Conservation (phyloP, 1,140 invertebrate genomes). For the Chionoecetes opilio region DNA sequence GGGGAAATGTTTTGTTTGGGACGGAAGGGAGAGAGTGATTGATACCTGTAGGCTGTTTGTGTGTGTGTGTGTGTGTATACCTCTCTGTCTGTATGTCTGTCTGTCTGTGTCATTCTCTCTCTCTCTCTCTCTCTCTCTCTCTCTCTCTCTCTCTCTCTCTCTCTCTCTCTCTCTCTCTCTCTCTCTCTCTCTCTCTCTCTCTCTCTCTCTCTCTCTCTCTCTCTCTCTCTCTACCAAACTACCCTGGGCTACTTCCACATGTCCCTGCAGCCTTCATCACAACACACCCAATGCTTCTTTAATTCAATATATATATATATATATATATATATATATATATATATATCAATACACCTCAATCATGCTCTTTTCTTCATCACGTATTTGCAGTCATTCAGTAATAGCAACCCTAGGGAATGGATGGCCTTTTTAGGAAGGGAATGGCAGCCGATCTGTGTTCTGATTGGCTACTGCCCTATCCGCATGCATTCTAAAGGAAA, state of each 20-base stretch:
- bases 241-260: too few relatives aligned
- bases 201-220: not conserved
- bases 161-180: not conserved
- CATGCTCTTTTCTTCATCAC: too few relatives aligned
- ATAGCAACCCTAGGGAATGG: not conserved
- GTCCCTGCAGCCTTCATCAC: too few relatives aligned
- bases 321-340: too few relatives aligned
- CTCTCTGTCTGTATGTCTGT: too few relatives aligned
- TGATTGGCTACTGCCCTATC: slow-evolving; percentile 13
- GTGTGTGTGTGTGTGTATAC: too few relatives aligned
- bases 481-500: not conserved
- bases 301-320: too few relatives aligned
- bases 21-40: too few relatives aligned
- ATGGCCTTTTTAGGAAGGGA: not conserved
- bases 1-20: too few relatives aligned
- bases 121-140: not conserved
- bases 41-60: too few relatives aligned
- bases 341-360: too few relatives aligned
- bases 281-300: too few relatives aligned
- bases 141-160: not conserved
- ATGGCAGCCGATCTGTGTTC: not conserved
- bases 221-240: not conserved
- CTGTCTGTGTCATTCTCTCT: not conserved
- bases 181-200: not conserved
- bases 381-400: not conserved